phyloP scores from a whole-genome alignment of 2,113 vertebrate genomes.

The Epinephelus cyanopodus region DNA sequence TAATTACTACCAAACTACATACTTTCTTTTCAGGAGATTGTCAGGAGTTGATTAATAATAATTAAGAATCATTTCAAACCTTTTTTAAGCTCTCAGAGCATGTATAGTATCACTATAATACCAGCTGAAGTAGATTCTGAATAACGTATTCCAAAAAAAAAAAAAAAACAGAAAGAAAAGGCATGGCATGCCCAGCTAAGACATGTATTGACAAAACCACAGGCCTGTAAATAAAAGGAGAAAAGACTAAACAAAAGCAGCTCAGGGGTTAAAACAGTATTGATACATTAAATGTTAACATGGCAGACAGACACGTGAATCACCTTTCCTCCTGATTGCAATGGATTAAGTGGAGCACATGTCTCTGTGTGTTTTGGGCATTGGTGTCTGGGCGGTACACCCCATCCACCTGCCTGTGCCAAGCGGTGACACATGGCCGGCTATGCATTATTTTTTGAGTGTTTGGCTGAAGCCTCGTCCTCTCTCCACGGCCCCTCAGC shows the following conservation, averaged over 20 bases:
- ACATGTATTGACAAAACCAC: neutral
- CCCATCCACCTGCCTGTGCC: conserved; percentile 50
- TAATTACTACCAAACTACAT: neutral
- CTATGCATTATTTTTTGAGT: conserved; percentile 59
- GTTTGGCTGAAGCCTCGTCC: conserved; percentile 17
- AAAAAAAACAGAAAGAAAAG: no score
- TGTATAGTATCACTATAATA: neutral
- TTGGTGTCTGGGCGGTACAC: conserved; percentile 33
- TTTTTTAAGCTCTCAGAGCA: no score
- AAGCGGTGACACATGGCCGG: conserved; percentile 52
- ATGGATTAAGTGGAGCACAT: conserved; percentile 43
- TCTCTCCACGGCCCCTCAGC: conserved; percentile 43
- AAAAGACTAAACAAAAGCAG: neutral
- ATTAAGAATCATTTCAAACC: neutral
- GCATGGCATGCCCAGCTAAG: neutral
- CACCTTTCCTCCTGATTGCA: conserved; percentile 5
- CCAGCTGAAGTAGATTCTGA: neutral
- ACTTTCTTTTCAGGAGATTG: neutral
- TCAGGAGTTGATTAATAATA: neutral
- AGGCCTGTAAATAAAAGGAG: neutral
- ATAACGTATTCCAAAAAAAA: neutral
- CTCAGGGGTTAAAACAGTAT: neutral
- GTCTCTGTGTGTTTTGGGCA: conserved; percentile 56
- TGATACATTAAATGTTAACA: neutral
- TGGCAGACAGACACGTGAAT: neutral